Evolutionary conservation across 2,888 invertebrate species (phyloP), one percentile per base, ranked within the genome.

Genomic region (Limnephilus rhombicus): DNA sequence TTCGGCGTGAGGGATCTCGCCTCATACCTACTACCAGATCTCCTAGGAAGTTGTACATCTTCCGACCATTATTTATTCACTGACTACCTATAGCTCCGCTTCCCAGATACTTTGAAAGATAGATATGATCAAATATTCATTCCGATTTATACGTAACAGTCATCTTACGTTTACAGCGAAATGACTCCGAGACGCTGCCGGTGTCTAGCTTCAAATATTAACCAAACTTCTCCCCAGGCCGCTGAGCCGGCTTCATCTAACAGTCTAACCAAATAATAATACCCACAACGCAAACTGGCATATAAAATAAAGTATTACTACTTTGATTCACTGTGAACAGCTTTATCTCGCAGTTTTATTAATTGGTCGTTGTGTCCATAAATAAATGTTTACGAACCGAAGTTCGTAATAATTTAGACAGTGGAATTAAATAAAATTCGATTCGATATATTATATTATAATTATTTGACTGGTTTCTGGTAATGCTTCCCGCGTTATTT

Each of bases 91-190:
- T 89, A 80, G 81, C 89, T 80, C 89, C 80, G 88, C 90, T 92
- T 83, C 86, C 85, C 89, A 90, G 91, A 91, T 91, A 91, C 93
- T 92, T 92, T 90, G 92, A 92, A 91, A 92, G 91, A 93, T 93
- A 91, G 92, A 92, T 93, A 41, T 83, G 85, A 93, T 93, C 93
- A 93, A 93, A 92, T 93, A 93, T 93, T 93, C 93, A 93, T 92
- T 91, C 91, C 93, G 93, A 92, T 92, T 92, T 93, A 92, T 92
- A 93, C 92, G 93, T 91, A 93, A 92, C 92, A 92, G 92, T 91
- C 92, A 92, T 92, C 92, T 92, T 93, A 92, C 85, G 92, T 93
- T 92, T 93, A 92, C 92, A 53, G 80, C 89, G 92, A 80, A 89
- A 92, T 92, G 93, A 93, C 92, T 91, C 85, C 83, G 92, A 82